Conservation (phyloP, 2,797 vertebrate species). For the Pangasius larnaudii region DNA sequence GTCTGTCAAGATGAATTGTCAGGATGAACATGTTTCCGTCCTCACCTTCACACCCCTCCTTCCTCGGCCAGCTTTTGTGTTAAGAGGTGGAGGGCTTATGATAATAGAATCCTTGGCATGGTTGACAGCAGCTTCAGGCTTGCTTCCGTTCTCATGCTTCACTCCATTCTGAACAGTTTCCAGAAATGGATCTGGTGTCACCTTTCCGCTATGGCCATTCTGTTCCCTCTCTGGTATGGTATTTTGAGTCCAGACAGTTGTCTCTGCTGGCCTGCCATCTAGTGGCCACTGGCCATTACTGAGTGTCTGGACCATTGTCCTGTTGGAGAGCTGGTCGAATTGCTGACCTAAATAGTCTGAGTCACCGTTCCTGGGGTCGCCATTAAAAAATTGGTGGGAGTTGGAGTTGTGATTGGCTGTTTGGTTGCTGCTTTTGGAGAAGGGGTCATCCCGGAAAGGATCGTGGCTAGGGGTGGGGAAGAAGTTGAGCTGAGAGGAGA, state of each 20-base stretch:
- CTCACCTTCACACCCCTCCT: conserved; percentile 94
- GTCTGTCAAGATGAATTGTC: no score
- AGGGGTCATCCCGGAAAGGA: conserved; percentile 96
- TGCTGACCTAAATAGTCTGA: conserved; percentile 83
- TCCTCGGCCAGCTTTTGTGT: conserved; percentile 91
- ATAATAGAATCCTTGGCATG: conserved; percentile 86
- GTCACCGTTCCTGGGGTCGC: conserved; percentile 71
- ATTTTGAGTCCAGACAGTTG: conserved; percentile 58
- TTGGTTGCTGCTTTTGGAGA: conserved; percentile 72
- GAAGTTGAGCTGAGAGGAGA: conserved; percentile 88
- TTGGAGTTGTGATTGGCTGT: conserved; percentile 43
- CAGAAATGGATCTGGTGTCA: conserved; percentile 79
- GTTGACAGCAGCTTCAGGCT: conserved; percentile 60
- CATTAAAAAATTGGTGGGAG: conserved; percentile 48
- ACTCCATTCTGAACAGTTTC: conserved; percentile 79
- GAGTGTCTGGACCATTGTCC: conserved; percentile 53
- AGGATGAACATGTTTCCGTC: background rate
- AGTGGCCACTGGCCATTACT: conserved; percentile 83
- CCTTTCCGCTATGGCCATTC: conserved; percentile 64
- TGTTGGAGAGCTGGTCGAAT: conserved; percentile 85
- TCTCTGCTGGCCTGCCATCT: conserved; percentile 71
- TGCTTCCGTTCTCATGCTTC: conserved; percentile 73
- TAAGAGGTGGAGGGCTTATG: conserved; percentile 94
- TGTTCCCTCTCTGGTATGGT: conserved; percentile 79
- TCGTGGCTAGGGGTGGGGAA: conserved; percentile 94